Evolutionary conservation across 2,888 invertebrate species (phyloP).

Genomic region (Andrena camellia): DNA sequence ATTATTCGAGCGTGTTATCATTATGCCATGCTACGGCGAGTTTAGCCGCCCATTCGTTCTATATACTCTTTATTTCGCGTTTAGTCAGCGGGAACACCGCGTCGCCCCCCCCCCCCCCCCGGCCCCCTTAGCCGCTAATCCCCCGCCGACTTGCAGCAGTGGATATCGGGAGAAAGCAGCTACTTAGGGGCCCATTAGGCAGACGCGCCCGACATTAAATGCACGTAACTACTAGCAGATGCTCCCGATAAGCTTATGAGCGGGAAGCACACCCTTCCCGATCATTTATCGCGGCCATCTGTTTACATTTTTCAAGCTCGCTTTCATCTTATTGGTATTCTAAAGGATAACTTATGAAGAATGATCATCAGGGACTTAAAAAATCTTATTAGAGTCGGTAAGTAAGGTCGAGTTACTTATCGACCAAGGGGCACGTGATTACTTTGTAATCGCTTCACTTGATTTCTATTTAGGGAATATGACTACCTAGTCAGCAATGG

Average conservation of each 20-base stretch:
- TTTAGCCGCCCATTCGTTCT: constrained; percentile 72
- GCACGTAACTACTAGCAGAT: neutral
- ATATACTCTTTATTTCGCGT: constrained; percentile 53
- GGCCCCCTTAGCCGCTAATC: neutral
- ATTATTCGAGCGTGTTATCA: constrained; percentile 85
- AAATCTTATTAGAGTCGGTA: no score
- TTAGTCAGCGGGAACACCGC: constrained; percentile 32
- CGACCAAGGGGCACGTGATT: no score
- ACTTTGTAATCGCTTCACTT: no score
- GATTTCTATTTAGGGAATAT: no score
- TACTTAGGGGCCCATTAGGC: neutral
- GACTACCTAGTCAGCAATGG: no score
- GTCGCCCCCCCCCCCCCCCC: neutral
- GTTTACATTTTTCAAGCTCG: neutral
- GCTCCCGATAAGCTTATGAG: constrained; percentile 8
- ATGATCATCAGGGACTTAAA: no score
- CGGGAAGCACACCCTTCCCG: neutral
- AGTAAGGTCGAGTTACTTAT: no score
- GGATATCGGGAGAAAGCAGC: neutral
- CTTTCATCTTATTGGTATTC: neutral
- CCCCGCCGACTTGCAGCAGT: no score
- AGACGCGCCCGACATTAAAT: neutral
- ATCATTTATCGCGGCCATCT: neutral
- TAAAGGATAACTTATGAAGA: no score
- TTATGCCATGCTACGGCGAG: constrained; percentile 80